phyloP scores from a whole-genome alignment of 1,140 invertebrate species.

The Drosophila mauritiana region DNA sequence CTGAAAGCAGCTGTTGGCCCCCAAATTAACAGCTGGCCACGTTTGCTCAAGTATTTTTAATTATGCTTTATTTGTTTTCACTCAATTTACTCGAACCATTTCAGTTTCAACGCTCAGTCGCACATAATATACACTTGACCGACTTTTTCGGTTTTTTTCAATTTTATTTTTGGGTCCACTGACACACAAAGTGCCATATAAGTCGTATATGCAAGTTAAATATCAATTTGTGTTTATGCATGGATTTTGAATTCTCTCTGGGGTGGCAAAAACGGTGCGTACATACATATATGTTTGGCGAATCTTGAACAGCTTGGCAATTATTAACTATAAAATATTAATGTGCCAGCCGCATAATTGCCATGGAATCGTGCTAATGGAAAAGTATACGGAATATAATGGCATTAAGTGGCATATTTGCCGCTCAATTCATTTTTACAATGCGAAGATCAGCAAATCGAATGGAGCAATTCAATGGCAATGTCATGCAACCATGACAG shows the following conservation, averaged over 20 bases:
- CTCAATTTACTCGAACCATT: slow-evolving; percentile 71
- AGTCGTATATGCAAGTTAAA: slow-evolving; percentile 34
- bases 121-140: slow-evolving; percentile 64
- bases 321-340: slow-evolving; percentile 41
- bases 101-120: slow-evolving; percentile 59
- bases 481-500: not conserved
- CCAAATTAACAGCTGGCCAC: slow-evolving; percentile 53
- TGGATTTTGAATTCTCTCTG: slow-evolving; percentile 45
- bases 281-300: not conserved
- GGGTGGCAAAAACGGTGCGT: slow-evolving; percentile 2
- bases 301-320: slow-evolving; percentile 3
- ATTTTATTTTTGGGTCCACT: slow-evolving; percentile 41
- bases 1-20: slow-evolving; percentile 29
- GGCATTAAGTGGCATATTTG: slow-evolving; percentile 21
- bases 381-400: slow-evolving; percentile 16
- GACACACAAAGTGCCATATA: slow-evolving; percentile 52
- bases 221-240: slow-evolving; percentile 60
- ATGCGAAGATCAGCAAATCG: slow-evolving; percentile 16
- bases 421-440: slow-evolving; percentile 20
- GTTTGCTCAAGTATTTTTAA: slow-evolving; percentile 49
- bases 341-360: slow-evolving; percentile 26
- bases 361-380: slow-evolving; percentile 25
- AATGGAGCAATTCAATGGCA: not conserved
- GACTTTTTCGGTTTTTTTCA: slow-evolving; percentile 47
- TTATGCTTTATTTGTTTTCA: slow-evolving; percentile 77